Evolutionary conservation across 2,113 vertebrate genomes (phyloP), one percentile per base, ranked within the genome.

Genomic region (Psittacara wagleri): DNA sequence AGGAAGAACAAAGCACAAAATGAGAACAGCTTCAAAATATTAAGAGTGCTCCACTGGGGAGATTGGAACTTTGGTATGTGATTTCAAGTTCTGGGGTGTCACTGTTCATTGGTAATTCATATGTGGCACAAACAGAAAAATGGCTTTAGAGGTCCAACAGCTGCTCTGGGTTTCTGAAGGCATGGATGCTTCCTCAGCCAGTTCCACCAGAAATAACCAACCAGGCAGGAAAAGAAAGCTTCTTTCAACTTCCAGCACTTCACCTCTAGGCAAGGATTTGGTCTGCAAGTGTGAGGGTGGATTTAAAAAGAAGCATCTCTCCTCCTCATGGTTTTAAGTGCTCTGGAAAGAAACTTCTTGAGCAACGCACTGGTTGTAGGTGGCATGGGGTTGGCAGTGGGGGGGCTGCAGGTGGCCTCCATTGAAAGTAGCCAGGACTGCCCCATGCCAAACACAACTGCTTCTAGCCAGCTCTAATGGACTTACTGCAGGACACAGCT

Each of bases 391-490:
- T 13, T 41, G 39, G 39, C 39, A 13, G 52, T 6, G 10, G 19
- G 20, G 31, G 18, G n/a, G 20, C 27, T 88, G 66, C 29, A 62
- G 29, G 31, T 27, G 19, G 64, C 22, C 61, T 51, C 24, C 51
- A 20, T 3, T 14, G 14, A 14, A 73, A 52, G 46, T 48, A 29
- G 17, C 44, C 3, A 1, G 23, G 33, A n/a, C 20, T 29, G n/a
- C 14, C 31, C 46, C 29, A 2, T 18, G 7, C 13, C 66, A 82
- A 41, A 28, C 1, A 18, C 5, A 77, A 31, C 20, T 54, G 43
- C 68, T 68, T 79, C 17, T 23, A 83, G n/a, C 24, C 62, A 69
- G 24, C 41, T 67, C 29, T 0, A 0, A 41, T 0, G 7, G 35
- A 88, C 48, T 7, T 19, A 63, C 7, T 0, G 0, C n/a, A 57